Percentiles rank a stretch among this genome's conserved stretches.
These are phyloP conservation scores for Catagonus wagneri DNA, from an alignment of 2,113 vertebrate species.

Conservation along the genomic window DNA sequence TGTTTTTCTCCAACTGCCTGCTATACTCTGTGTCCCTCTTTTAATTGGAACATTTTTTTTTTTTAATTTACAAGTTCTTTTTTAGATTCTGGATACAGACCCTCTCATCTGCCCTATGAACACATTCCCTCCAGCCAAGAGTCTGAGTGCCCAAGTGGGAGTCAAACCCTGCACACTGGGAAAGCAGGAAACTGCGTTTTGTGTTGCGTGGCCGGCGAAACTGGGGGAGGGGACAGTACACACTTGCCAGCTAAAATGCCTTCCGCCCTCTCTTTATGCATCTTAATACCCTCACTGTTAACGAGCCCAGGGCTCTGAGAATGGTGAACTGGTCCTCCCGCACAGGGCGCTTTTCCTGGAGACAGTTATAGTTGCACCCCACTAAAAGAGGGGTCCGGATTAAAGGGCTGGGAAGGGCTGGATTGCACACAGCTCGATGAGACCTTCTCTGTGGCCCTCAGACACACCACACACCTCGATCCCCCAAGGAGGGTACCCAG, in stretches of 20 bases:
- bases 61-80: neutral
- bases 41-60: neutral
- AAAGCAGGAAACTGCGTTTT: neutral
- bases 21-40: too few species aligned
- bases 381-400: neutral
- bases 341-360: neutral
- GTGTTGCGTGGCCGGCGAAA: fast-evolving
- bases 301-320: neutral
- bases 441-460: neutral
- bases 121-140: neutral
- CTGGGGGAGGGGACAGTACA: too few species aligned
- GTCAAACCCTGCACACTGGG: neutral
- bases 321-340: fast-evolving
- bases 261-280: neutral
- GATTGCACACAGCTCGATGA: neutral
- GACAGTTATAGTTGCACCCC: fast-evolving
- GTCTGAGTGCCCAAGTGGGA: neutral
- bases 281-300: neutral
- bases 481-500: neutral
- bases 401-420: neutral
- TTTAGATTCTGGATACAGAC: neutral
- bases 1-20: neutral
- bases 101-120: neutral
- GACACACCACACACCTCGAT: fast-evolving
- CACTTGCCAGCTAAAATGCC: neutral